Conservation (phyloP, 2,113 vertebrate species). For the Anolis sagrei region DNA sequence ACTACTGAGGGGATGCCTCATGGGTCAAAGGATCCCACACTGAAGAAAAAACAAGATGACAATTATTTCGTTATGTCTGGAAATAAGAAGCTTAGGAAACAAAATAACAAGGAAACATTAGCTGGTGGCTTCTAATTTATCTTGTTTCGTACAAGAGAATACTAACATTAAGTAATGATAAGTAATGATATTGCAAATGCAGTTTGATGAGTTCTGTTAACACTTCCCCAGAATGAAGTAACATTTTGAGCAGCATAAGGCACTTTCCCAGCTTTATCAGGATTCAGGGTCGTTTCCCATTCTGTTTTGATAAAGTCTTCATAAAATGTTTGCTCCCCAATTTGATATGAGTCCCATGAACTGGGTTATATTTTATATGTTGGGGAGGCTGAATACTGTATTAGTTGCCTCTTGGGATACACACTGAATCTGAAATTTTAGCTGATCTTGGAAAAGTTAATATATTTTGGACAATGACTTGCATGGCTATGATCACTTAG, state of each 20-base stretch:
- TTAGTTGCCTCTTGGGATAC: background rate
- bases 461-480: background rate
- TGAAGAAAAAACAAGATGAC: conserved; percentile 79
- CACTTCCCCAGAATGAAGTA: background rate
- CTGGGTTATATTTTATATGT: background rate
- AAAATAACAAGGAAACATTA: conserved; percentile 21
- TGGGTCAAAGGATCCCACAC: conserved; percentile 56
- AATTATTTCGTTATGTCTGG: conserved; percentile 91
- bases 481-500: background rate
- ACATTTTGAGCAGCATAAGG: background rate
- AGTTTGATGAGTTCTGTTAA: background rate
- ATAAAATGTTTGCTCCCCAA: background rate
- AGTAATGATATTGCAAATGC: background rate
- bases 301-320: background rate
- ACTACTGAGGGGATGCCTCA: conserved; percentile 45
- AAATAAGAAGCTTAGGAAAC: conserved; percentile 82
- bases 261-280: background rate
- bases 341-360: background rate
- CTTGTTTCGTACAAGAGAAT: background rate
- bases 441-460: too few species aligned
- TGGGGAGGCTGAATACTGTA: background rate
- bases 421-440: background rate
- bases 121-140: background rate
- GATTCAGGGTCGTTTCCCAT: background rate
- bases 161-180: conserved; percentile 57